These are phyloP conservation scores for Harpagoxenus sublaevis DNA, from an alignment of 2,888 invertebrate genomes.

Conservation along the genomic window DNA sequence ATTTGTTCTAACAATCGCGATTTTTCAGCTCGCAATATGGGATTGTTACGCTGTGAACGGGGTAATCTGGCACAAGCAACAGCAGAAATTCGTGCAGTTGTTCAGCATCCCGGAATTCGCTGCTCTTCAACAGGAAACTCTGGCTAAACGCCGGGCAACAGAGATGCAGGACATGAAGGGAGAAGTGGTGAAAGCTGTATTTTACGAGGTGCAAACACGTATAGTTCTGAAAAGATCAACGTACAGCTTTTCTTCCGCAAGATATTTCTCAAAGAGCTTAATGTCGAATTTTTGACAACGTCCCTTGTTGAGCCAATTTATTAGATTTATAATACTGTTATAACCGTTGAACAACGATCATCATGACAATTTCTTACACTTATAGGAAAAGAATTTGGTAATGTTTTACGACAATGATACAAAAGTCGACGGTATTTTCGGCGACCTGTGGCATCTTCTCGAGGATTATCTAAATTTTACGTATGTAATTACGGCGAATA, in stretches of 20 bases:
- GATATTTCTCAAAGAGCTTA: not conserved
- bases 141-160: constrained; percentile 2
- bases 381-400: constrained; percentile 58
- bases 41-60: constrained; percentile 13
- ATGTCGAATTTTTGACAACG: not conserved
- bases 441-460: constrained; percentile 73
- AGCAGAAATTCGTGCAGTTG: constrained; percentile 65
- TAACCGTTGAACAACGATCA: not conserved
- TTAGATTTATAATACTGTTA: not conserved
- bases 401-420: constrained; percentile 70
- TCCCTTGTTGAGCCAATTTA: not conserved
- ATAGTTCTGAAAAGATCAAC: not conserved
- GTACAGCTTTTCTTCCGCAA: not conserved
- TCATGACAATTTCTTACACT: not conserved
- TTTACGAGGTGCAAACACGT: constrained; percentile 52
- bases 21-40: constrained; percentile 1
- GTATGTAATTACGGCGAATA: constrained; percentile 58
- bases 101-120: constrained; percentile 50
- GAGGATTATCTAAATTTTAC: constrained; percentile 75
- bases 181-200: constrained; percentile 50
- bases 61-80: constrained; percentile 67
- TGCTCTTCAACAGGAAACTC: constrained; percentile 18
- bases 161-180: constrained; percentile 56
- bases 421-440: constrained; percentile 69
- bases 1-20: constrained; percentile 4